These are phyloP conservation scores for Eledona agricola DNA, from an alignment of 2,888 invertebrate species.

Conservation along the genomic window DNA sequence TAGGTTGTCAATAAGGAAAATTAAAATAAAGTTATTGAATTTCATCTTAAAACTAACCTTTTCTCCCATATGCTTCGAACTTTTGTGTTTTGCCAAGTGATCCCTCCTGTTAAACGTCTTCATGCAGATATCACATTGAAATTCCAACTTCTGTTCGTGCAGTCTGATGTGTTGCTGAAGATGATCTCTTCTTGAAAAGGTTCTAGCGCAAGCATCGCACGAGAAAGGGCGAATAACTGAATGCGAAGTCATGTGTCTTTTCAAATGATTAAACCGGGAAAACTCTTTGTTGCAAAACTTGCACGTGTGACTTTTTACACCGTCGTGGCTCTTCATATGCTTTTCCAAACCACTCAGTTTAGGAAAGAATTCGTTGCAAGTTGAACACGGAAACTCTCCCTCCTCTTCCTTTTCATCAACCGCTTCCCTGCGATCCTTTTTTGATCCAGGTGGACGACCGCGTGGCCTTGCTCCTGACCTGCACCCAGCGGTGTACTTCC, in stretches of 20 bases:
- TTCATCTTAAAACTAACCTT: slow-evolving; percentile 43
- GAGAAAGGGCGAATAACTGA: slow-evolving; percentile 58
- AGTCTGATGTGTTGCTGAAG: slow-evolving; percentile 60
- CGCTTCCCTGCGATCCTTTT: slow-evolving; percentile 44
- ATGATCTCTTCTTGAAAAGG: slow-evolving; percentile 41
- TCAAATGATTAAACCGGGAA: slow-evolving; percentile 62
- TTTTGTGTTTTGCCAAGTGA: slow-evolving; percentile 64
- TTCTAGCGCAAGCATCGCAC: slow-evolving; percentile 58
- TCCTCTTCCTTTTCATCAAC: slow-evolving; percentile 52
- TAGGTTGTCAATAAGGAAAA: too few relatives aligned
- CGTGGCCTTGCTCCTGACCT: slow-evolving; percentile 39
- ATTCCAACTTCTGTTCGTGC: slow-evolving; percentile 48
- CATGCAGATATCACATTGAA: slow-evolving; percentile 57
- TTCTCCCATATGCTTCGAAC: slow-evolving; percentile 60
- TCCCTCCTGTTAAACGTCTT: slow-evolving; percentile 63
- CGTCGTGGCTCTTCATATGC: slow-evolving; percentile 53
- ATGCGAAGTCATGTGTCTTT: slow-evolving; percentile 64
- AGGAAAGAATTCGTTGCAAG: slow-evolving; percentile 54
- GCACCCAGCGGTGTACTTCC: slow-evolving; percentile 49
- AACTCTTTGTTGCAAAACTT: slow-evolving; percentile 63
- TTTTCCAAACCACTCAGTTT: slow-evolving; percentile 53
- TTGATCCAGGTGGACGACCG: slow-evolving; percentile 48
- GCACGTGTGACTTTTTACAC: slow-evolving; percentile 56
- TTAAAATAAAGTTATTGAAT: too few relatives aligned
- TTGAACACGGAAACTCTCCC: slow-evolving; percentile 53